Evolutionary conservation across 1,140 invertebrate species (phyloP), one percentile per base, ranked within the genome.

Genomic region (Zaprionus kolodkinae): DNA sequence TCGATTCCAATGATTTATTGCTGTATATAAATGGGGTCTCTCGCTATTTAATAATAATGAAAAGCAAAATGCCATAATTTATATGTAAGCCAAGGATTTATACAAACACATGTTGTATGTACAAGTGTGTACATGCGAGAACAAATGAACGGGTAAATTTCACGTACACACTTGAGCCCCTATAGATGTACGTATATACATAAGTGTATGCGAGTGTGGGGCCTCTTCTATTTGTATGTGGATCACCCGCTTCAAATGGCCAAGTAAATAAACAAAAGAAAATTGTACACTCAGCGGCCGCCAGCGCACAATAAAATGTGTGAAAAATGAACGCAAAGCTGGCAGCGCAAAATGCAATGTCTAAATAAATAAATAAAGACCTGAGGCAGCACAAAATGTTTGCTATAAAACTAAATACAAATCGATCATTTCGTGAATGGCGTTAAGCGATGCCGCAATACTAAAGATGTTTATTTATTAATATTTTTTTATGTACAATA

Each of bases 251-350:
- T 57, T 70, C 65, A 70, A 85, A 90, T 88, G 81, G 85, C 78
- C 86, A 89, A 88, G 85, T 88, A 88, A 88, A 88, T 88, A 88
- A 88, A 88, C 85, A 88, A 88, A 89, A 72, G 71, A 76, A 80
- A 64, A 81, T 85, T 85, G 88, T 81, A 88, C 79, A 87, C 82
- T 76, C 78, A 85, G 57, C 64, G 71, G 17, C 68, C 67, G 76
- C 61, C 78, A 76, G 69, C 74, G 76, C 59, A 69, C 79, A 88
- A 88, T 88, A 79, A 88, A 88, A 88, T 88, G 85, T 89, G 85
- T 88, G 81, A 88, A 89, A 88, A 85, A 88, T 89, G 78, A 78
- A 81, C 56, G 65, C 33, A 63, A 67, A 65, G 55, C 40, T 12
- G 57, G 45, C 40, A 15, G 67, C 79, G 85, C 65, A 66, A 81